Evolutionary conservation across 2,797 vertebrate species (phyloP), one percentile per base, ranked within the genome.

Genomic region (Myripristis murdjan): DNA sequence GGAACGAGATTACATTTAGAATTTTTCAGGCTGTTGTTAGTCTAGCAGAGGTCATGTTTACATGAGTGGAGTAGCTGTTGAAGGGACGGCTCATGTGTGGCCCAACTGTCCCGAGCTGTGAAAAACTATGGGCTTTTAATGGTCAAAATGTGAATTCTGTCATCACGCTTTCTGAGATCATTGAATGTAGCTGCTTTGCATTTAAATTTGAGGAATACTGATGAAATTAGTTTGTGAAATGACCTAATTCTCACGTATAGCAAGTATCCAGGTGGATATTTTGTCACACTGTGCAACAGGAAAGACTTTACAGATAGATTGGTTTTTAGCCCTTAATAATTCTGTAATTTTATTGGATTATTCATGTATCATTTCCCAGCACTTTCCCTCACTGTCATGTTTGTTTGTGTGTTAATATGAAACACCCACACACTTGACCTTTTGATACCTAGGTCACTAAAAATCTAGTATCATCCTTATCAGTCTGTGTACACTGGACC

Each of bases 11-110:
- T 73, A 86, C 83, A 82, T 88, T 70, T 39, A 52, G 68, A 81
- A 64, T 15, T 77, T 74, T 74, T 81, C 67, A 79, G 78, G 54
- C 77, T 73, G 75, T 73, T 91, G 87, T 91, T 90, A 85, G 86
- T 89, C 77, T 89, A 85, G 82, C 84, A 79, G 75, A 81, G 88
- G 86, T 87, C 90, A 85, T 90, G 90, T 93, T 91, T 91, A 91
- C 84, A 81, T 66, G 74, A 91, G 80, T 70, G 62, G 73, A 89
- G 84, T 62, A 82, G 81, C 73, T 77, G 79, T 64, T 85, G 78
- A 86, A 51, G 77, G 44, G 56, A 73, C 22, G 26, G 71, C 41
- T 63, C 49, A 43, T 7, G 2, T 73, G 77, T 77, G 66, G 64
- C 35, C 64, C 56, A 54, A 44, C 55, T 70, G 18, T 57, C 15